Evolutionary conservation across 1,140 invertebrate genomes (phyloP).

Genomic region (Brachystomella parvula): DNA sequence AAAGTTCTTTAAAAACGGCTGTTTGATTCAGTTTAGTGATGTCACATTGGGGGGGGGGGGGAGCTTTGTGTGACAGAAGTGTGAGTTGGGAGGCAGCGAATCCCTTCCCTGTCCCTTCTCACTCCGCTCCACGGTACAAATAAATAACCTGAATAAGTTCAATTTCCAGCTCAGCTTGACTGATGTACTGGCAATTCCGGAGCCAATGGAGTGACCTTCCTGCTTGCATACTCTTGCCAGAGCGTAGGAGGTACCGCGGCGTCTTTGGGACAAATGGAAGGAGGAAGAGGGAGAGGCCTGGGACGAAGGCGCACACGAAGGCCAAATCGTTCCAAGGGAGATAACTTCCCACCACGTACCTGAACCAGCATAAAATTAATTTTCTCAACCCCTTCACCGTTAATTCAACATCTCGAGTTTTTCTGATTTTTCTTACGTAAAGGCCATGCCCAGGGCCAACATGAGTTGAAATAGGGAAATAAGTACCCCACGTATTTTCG

Average conservation of each 20-base stretch:
- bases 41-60: no score
- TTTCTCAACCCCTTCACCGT: no score
- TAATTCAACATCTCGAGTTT: no score
- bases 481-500: constrained; percentile 1
- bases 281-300: not conserved
- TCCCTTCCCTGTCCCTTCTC: no score
- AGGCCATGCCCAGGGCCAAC: not conserved
- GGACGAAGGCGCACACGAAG: constrained; percentile 4
- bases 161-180: not conserved
- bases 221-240: not conserved
- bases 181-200: not conserved
- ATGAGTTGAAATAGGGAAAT: constrained; percentile 10
- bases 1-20: no score
- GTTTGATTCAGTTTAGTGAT: no score
- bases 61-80: no score
- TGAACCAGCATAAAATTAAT: no score
- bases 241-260: not conserved
- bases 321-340: not conserved
- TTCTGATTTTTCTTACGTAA: constrained; percentile 6
- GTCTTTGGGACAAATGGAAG: constrained; percentile 1
- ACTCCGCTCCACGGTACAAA: not conserved
- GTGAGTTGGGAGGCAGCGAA: no score
- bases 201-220: constrained; percentile 2
- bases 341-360: constrained; percentile 12
- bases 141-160: not conserved